Percentiles rank a stretch among this genome's conserved stretches.
phyloP scores from a whole-genome alignment of 2,888 invertebrate species.

The Microctonus brassicae region DNA sequence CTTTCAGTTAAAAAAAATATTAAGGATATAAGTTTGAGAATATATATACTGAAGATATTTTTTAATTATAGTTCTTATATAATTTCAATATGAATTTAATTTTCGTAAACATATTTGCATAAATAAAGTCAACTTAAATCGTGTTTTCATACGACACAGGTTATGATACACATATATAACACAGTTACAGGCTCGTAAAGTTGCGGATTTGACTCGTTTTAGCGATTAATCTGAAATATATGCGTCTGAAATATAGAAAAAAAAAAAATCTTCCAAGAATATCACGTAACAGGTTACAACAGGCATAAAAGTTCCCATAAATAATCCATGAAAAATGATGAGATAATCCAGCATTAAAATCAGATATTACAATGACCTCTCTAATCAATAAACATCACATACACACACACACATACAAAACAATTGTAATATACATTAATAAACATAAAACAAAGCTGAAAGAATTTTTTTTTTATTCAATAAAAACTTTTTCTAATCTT shows the following conservation, averaged over 20 bases:
- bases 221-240: slow-evolving; percentile 59
- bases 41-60: neutral
- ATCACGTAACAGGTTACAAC: slow-evolving; percentile 44
- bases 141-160: slow-evolving; percentile 11
- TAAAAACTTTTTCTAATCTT: too few relatives aligned
- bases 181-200: slow-evolving; percentile 55
- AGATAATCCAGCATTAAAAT: neutral
- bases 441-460: neutral
- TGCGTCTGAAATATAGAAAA: slow-evolving; percentile 51
- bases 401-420: neutral
- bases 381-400: neutral
- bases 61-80: too few relatives aligned
- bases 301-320: neutral
- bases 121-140: neutral
- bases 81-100: neutral
- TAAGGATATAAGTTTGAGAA: too few relatives aligned
- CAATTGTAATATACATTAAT: neutral
- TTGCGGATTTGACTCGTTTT: slow-evolving; percentile 60
- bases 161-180: slow-evolving; percentile 14
- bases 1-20: too few relatives aligned
- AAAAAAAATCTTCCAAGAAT: slow-evolving; percentile 29
- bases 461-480: too few relatives aligned
- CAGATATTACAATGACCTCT: neutral
- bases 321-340: neutral
- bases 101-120: neutral